A percentile compares a stretch with the other conserved stretches of the same genome.
Evolutionary conservation across 2,113 vertebrate species (phyloP).

Genomic region (Prunella fulvescens): DNA sequence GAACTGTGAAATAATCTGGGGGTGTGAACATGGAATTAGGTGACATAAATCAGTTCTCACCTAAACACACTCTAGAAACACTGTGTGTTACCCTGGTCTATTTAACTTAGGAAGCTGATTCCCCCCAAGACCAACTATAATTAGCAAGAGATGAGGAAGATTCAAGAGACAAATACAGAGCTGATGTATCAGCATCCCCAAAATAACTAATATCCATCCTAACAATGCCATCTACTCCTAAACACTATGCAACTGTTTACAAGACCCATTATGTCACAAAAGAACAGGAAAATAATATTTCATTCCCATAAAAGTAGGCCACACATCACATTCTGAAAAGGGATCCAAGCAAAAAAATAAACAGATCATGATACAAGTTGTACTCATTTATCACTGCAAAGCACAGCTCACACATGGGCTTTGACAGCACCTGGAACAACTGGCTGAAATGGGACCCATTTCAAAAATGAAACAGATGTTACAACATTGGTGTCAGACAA

Average conservation of each 20-base stretch:
- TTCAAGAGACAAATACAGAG: conserved; percentile 64
- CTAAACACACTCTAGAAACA: neutral
- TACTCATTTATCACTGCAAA: conserved; percentile 48
- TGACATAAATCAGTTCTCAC: neutral
- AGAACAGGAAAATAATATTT: conserved; percentile 69
- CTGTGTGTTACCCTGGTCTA: neutral
- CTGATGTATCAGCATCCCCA: conserved; percentile 57
- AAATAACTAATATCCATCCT: conserved; percentile 72
- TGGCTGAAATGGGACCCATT: neutral
- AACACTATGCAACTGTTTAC: conserved; percentile 54
- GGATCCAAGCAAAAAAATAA: conserved; percentile 14
- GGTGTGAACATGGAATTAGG: neutral
- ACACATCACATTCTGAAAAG: conserved; percentile 49
- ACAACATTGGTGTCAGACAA: neutral
- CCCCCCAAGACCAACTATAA: conserved; percentile 62
- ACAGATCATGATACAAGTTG: conserved; percentile 43
- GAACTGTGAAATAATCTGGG: neutral
- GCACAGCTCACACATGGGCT: neutral
- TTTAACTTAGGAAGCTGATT: conserved; percentile 13
- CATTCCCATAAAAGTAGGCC: conserved; percentile 68
- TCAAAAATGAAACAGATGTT: neutral
- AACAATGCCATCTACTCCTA: conserved; percentile 55
- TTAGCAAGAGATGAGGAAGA: conserved; percentile 43
- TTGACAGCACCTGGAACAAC: neutral
- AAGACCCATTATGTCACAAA: conserved; percentile 48